These are phyloP conservation scores for Paracyclopina nana DNA, from an alignment of 1,140 invertebrate genomes.

Conservation along the genomic window DNA sequence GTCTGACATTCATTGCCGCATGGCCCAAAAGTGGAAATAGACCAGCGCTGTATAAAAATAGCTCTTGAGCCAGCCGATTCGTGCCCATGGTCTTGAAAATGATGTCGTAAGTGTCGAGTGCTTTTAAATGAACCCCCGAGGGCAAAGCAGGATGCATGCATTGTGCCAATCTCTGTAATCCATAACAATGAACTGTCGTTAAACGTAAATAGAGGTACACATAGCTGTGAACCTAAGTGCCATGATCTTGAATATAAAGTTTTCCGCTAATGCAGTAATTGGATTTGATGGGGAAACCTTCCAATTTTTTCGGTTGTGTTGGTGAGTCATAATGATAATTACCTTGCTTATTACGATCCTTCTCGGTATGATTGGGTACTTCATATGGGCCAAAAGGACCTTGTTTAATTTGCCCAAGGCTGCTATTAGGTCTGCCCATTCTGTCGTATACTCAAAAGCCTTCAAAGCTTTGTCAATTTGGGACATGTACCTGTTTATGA, in stretches of 20 bases:
- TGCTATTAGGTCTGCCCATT: constrained; percentile 87
- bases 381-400: constrained; percentile 47
- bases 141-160: constrained; percentile 85
- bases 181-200: no score
- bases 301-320: no score
- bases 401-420: constrained; percentile 80
- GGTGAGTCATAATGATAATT: no score
- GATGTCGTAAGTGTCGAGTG: constrained; percentile 77
- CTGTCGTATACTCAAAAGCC: constrained; percentile 78
- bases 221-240: no score
- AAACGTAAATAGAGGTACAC: no score
- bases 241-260: no score
- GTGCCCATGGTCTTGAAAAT: constrained; percentile 79
- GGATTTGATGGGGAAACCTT: no score
- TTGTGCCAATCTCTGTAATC: constrained; percentile 74
- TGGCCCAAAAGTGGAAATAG: constrained; percentile 71
- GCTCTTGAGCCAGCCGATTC: constrained; percentile 30
- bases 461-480: constrained; percentile 73
- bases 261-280: no score
- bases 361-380: constrained; percentile 72
- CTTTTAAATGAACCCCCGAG: constrained; percentile 74
- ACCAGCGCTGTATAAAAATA: constrained; percentile 31
- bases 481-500: constrained; percentile 38
- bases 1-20: constrained; percentile 76
- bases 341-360: constrained; percentile 76